Evolutionary conservation across 2,797 vertebrate genomes (phyloP).

Genomic region (Harpagifer antarcticus): DNA sequence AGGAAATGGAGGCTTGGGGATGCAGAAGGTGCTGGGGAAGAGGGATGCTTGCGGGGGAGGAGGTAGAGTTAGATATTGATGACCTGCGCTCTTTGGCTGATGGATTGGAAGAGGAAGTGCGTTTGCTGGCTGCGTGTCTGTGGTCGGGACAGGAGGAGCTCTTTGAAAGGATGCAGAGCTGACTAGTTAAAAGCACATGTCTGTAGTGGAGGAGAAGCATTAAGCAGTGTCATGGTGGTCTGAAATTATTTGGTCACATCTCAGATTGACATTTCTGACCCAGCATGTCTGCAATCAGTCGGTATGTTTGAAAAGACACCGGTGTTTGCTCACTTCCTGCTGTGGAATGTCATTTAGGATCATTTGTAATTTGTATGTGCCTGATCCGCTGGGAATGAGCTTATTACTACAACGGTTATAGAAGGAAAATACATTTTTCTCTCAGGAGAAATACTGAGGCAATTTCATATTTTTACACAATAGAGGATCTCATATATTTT

Average conservation of each 20-base stretch:
- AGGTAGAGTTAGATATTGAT: slow-evolving; percentile 72
- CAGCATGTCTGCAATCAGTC: slow-evolving; percentile 1
- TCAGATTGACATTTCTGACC: slow-evolving; percentile 10
- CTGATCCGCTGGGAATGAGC: slow-evolving; percentile 34
- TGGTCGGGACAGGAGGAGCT: slow-evolving; percentile 37
- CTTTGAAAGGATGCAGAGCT: slow-evolving; percentile 41
- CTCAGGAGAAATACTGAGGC: slow-evolving; percentile 36
- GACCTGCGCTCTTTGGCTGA: slow-evolving; percentile 73
- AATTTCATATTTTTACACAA: slow-evolving; percentile 52
- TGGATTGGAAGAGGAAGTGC: slow-evolving; percentile 77
- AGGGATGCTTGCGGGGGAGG: slow-evolving; percentile 54
- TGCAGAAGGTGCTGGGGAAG: slow-evolving; percentile 46
- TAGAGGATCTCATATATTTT: slow-evolving; percentile 63
- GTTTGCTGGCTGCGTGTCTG: slow-evolving; percentile 50
- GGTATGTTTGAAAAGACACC: slow-evolving; percentile 10
- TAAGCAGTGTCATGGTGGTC: slow-evolving; percentile 19
- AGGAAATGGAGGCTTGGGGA: slow-evolving; percentile 41
- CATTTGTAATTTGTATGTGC: slow-evolving; percentile 48
- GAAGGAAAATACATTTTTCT: slow-evolving; percentile 19
- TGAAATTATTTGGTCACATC: slow-evolving; percentile 31
- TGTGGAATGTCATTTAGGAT: slow-evolving; percentile 13
- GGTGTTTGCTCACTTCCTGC: slow-evolving; percentile 15
- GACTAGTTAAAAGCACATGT: slow-evolving; percentile 52
- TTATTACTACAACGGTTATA: slow-evolving; percentile 43
- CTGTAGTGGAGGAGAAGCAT: slow-evolving; percentile 21